Conservation (phyloP, 2,113 vertebrate genomes). For the Hydrochoerus hydrochaeris region DNA sequence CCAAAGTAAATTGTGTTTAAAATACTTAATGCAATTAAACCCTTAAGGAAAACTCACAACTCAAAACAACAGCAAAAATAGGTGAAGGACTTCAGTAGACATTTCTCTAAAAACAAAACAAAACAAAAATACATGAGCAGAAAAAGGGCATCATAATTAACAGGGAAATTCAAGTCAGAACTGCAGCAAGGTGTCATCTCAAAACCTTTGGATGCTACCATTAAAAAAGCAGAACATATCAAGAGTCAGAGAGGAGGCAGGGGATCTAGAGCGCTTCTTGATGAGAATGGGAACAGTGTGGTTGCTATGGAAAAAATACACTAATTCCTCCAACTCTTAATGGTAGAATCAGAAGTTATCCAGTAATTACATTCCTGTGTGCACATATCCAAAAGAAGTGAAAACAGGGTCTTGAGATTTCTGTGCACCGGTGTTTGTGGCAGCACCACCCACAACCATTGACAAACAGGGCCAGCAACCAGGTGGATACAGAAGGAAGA, state of each 20-base stretch:
- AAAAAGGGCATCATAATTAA: too few species aligned
- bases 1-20: not conserved
- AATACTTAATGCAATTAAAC: not conserved
- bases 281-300: not conserved
- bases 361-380: not conserved
- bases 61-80: not conserved
- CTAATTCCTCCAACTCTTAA: not conserved
- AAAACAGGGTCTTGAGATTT: not conserved
- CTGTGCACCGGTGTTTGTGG: not conserved
- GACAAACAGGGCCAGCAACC: not conserved
- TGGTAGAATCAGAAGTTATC: not conserved
- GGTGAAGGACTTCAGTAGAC: not conserved
- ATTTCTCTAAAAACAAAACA: not conserved
- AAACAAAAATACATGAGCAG: too few species aligned
- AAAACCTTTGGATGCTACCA: too few species aligned
- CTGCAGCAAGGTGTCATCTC: too few species aligned
- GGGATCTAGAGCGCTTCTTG: not conserved
- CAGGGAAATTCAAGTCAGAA: too few species aligned
- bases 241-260: not conserved
- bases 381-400: not conserved
- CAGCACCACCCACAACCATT: not conserved
- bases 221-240: too few species aligned
- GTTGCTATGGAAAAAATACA: not conserved
- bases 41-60: not conserved
- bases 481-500: not conserved